These are phyloP conservation scores for Melinopterus prodromus DNA, from an alignment of 2,888 invertebrate genomes.

Conservation along the genomic window DNA sequence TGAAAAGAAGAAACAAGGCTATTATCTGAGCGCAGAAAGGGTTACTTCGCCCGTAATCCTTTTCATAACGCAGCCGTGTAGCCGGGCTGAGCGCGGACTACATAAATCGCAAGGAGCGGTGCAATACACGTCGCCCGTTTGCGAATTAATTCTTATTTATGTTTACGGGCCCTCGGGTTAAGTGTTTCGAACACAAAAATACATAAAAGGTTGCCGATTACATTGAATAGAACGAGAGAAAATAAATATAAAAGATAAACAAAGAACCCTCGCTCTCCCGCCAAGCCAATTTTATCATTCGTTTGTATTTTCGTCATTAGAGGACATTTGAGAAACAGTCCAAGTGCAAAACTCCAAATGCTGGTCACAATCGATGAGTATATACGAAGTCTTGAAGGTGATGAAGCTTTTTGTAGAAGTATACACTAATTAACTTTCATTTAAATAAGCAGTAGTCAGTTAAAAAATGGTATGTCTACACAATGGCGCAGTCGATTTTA, in stretches of 20 bases:
- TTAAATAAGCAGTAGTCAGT: too few species aligned
- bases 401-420: too few species aligned
- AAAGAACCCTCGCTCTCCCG: not conserved
- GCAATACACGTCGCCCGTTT: not conserved
- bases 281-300: too few species aligned
- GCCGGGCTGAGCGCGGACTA: not conserved
- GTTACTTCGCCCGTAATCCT: not conserved
- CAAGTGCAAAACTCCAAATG: too few species aligned
- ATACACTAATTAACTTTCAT: too few species aligned
- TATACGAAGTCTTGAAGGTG: too few species aligned
- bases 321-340: too few species aligned
- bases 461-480: too few species aligned
- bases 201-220: not conserved
- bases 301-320: too few species aligned
- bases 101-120: not conserved
- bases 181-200: not conserved
- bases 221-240: not conserved
- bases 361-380: too few species aligned
- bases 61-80: not conserved
- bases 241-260: not conserved
- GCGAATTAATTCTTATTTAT: not conserved
- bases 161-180: not conserved
- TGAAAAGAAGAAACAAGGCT: not conserved
- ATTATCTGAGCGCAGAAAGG: not conserved
- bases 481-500: too few species aligned